phyloP scores from a whole-genome alignment of 2,888 invertebrate species.

The Cataglyphis altisquamis region DNA sequence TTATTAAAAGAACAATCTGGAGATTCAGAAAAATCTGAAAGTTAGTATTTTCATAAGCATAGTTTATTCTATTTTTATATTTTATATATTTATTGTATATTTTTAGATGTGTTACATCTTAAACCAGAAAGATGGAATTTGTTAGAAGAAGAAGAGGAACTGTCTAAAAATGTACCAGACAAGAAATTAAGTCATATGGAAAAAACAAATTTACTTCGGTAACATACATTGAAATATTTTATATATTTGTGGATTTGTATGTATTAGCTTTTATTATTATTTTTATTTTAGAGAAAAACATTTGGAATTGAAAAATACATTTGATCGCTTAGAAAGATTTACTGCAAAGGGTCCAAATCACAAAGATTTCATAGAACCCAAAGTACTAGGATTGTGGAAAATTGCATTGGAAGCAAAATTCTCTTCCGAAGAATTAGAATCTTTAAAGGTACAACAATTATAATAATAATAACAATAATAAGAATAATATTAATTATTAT shows the following conservation, averaged over 20 bases:
- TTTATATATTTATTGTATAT: constrained; percentile 28
- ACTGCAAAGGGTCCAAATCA: constrained; percentile 93
- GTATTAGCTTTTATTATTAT: neutral
- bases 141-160: constrained; percentile 88
- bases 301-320: constrained; percentile 92
- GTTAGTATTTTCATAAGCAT: constrained; percentile 86
- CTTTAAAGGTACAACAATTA: constrained; percentile 89
- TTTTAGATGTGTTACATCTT: constrained; percentile 90
- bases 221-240: constrained; percentile 50
- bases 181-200: constrained; percentile 89
- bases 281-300: constrained; percentile 89
- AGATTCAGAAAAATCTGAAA: constrained; percentile 89
- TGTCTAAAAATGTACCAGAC: constrained; percentile 86
- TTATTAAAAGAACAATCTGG: constrained; percentile 91
- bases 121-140: constrained; percentile 92
- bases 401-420: constrained; percentile 94
- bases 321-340: constrained; percentile 91
- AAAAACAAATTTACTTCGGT: constrained; percentile 90
- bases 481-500: neutral
- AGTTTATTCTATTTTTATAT: constrained; percentile 16
- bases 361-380: constrained; percentile 95
- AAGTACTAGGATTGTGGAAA: constrained; percentile 96
- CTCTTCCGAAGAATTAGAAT: constrained; percentile 92
- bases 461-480: neutral
- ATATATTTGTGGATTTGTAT: neutral